Evolutionary conservation across 2,113 vertebrate species (phyloP).

Genomic region (Oryzias curvinotus): DNA sequence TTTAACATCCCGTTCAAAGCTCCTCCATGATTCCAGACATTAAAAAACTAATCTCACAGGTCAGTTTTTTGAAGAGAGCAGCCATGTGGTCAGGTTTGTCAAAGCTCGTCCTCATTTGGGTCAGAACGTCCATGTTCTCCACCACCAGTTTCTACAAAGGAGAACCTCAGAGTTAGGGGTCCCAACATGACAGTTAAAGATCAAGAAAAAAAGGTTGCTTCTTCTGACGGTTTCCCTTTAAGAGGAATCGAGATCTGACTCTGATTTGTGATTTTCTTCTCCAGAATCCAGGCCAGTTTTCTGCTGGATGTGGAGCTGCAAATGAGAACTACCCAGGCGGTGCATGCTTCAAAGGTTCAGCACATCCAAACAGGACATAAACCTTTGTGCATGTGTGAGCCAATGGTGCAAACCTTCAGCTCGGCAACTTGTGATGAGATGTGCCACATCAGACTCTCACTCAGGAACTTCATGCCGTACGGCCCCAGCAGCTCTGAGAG

Average conservation of each 20-base stretch:
- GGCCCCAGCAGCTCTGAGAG: slow-evolving; percentile 97
- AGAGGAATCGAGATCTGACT: no score
- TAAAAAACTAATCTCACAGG: slow-evolving; percentile 57
- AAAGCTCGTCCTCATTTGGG: slow-evolving; percentile 99
- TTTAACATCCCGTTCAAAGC: no score
- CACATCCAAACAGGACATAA: not conserved
- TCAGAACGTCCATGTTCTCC: slow-evolving; percentile 95
- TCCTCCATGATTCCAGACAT: no score
- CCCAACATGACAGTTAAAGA: no score
- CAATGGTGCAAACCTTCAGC: slow-evolving; percentile 84
- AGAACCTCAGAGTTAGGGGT: not conserved
- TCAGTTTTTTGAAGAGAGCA: slow-evolving; percentile 94
- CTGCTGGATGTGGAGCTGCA: no score
- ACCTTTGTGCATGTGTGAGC: not conserved
- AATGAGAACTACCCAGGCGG: no score
- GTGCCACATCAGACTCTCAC: slow-evolving; percentile 99
- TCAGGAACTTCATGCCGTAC: slow-evolving; percentile 99
- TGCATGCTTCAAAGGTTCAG: not conserved
- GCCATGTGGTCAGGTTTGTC: slow-evolving; percentile 99
- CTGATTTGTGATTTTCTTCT: no score
- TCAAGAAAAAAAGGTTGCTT: no score
- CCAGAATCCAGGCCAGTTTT: no score
- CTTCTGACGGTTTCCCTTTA: no score
- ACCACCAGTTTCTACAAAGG: slow-evolving; percentile 92
- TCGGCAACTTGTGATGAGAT: slow-evolving; percentile 99